Evolutionary conservation across 2,888 invertebrate genomes (phyloP).

Genomic region (Escarpia spicata): DNA sequence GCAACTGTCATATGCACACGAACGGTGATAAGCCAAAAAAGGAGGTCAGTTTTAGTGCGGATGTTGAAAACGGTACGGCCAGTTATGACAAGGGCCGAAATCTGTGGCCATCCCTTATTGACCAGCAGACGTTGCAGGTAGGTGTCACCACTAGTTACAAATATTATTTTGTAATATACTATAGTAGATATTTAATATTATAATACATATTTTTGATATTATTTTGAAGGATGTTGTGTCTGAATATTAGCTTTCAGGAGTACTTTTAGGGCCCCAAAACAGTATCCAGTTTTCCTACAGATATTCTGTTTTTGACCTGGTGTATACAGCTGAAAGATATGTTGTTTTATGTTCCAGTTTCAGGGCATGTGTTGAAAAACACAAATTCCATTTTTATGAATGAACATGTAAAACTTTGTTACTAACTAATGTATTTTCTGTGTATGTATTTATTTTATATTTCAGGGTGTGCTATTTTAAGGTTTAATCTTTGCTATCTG

Average conservation of each 20-base stretch:
- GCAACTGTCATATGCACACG: background rate
- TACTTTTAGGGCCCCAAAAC: background rate
- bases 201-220: no score
- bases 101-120: background rate
- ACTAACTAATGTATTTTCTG: background rate
- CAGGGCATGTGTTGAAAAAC: background rate
- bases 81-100: background rate
- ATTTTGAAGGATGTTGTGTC: background rate
- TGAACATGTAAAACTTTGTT: no score
- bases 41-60: conserved; percentile 16
- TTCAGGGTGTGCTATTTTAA: background rate
- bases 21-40: background rate
- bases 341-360: background rate
- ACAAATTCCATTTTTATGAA: background rate
- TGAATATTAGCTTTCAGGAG: background rate
- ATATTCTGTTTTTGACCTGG: no score
- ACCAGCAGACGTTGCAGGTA: conserved; percentile 3
- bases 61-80: background rate
- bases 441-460: background rate
- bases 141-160: background rate
- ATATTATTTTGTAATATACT: background rate
- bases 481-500: background rate
- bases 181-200: background rate
- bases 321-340: no score
- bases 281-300: no score